Evolutionary conservation across 1,140 invertebrate genomes (phyloP).

Genomic region (Bicyclus anynana): DNA sequence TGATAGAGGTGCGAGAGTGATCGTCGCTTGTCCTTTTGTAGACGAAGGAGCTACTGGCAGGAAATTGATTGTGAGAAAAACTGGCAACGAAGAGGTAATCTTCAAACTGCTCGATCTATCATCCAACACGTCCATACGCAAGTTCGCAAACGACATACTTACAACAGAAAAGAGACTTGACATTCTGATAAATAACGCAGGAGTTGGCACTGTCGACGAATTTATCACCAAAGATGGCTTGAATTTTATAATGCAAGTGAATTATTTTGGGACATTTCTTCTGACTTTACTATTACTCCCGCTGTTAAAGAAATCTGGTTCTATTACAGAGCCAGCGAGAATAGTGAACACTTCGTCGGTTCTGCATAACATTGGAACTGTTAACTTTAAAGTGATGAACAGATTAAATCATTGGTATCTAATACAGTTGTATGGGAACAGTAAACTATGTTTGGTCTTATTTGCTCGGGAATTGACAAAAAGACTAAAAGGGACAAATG

Average conservation of each 20-base stretch:
- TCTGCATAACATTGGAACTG: constrained; percentile 75
- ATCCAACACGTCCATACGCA: constrained; percentile 42
- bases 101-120: constrained; percentile 50
- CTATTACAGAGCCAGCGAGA: constrained; percentile 72
- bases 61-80: constrained; percentile 39
- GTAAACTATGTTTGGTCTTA: constrained; percentile 84
- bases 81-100: constrained; percentile 45
- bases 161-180: constrained; percentile 77
- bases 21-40: constrained; percentile 83
- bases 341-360: constrained; percentile 84
- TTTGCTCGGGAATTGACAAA: constrained; percentile 81
- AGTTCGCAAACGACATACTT: constrained; percentile 61
- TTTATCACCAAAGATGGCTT: constrained; percentile 80
- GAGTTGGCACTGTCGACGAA: constrained; percentile 70
- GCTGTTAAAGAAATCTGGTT: constrained; percentile 66
- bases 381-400: constrained; percentile 81
- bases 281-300: constrained; percentile 82
- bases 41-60: constrained; percentile 65
- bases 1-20: constrained; percentile 82
- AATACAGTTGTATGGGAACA: constrained; percentile 78
- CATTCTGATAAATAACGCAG: constrained; percentile 86
- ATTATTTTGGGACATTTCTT: constrained; percentile 84
- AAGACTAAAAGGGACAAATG: constrained; percentile 77
- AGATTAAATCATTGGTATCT: constrained; percentile 78
- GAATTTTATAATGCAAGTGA: constrained; percentile 81